Conservation (phyloP, 2,113 vertebrate genomes). For the Microcebus murinus region DNA sequence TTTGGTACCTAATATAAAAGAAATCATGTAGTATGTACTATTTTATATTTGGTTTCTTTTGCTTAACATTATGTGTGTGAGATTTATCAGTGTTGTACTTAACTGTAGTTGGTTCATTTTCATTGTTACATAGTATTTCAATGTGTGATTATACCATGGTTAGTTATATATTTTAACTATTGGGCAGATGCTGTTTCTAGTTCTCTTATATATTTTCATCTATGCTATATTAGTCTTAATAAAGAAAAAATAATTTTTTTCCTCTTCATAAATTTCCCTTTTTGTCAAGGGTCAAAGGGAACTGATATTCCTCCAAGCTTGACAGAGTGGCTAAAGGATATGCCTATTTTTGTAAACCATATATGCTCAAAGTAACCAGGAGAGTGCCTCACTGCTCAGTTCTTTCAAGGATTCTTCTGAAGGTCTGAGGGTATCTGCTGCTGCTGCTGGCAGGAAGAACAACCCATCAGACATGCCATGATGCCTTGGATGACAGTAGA, state of each 20-base stretch:
- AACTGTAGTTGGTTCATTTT: neutral
- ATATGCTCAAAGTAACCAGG: neutral
- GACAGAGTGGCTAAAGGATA: neutral
- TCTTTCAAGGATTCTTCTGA: neutral
- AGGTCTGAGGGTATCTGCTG: neutral
- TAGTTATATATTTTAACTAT: neutral
- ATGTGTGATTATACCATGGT: neutral
- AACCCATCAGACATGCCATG: neutral
- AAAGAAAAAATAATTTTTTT: neutral
- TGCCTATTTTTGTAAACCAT: neutral
- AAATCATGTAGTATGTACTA: neutral
- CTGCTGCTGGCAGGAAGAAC: neutral
- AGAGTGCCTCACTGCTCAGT: neutral
- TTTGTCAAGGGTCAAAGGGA: neutral
- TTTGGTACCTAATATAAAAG: neutral
- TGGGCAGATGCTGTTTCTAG: neutral
- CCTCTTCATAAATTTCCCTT: neutral
- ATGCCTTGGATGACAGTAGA: neutral
- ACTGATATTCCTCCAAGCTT: neutral
- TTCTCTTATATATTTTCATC: slow-evolving; percentile 29
- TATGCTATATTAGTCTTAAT: neutral
- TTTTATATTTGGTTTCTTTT: neutral
- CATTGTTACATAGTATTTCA: neutral
- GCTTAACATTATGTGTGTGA: neutral
- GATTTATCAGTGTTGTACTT: neutral